These are phyloP conservation scores for Drosophila lutescens DNA, from an alignment of 2,888 invertebrate species.

Conservation along the genomic window DNA sequence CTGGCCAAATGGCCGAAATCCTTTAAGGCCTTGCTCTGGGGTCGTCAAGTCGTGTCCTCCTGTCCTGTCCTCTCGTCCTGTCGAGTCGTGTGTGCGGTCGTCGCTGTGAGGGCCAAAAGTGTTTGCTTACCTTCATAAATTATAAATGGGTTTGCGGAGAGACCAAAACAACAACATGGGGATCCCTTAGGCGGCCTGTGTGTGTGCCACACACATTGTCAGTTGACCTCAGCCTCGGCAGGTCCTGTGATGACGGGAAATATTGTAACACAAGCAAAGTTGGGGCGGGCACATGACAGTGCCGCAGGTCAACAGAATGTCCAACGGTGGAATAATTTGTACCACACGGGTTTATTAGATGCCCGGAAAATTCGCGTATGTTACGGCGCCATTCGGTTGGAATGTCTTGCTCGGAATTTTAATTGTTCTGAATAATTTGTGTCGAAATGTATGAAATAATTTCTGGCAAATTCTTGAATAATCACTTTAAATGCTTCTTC, in stretches of 20 bases:
- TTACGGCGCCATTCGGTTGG: neutral
- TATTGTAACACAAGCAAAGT: constrained; percentile 42
- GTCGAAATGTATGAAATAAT: too few species aligned
- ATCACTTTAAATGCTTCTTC: neutral
- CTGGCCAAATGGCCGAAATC: constrained; percentile 44
- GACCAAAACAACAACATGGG: constrained; percentile 34
- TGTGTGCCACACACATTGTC: constrained; percentile 29
- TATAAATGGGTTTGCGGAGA: constrained; percentile 66
- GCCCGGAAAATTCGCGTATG: constrained; percentile 4
- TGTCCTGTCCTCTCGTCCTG: constrained; percentile 20
- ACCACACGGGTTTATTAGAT: constrained; percentile 48
- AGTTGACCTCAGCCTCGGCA: constrained; percentile 39
- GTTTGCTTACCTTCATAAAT: constrained; percentile 80
- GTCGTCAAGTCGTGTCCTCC: constrained; percentile 28
- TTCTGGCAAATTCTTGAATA: neutral
- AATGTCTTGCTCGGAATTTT: neutral
- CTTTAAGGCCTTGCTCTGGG: constrained; percentile 51
- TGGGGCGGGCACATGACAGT: constrained; percentile 27
- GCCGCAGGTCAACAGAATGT: constrained; percentile 38
- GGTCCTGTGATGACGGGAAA: constrained; percentile 44
- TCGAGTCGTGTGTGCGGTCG: constrained; percentile 28
- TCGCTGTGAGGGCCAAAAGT: constrained; percentile 54
- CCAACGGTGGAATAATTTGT: constrained; percentile 25
- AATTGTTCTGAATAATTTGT: neutral
- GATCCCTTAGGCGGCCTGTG: constrained; percentile 15